phyloP scores from a whole-genome alignment of 2,797 vertebrate species.

The Taenioides sp. region DNA sequence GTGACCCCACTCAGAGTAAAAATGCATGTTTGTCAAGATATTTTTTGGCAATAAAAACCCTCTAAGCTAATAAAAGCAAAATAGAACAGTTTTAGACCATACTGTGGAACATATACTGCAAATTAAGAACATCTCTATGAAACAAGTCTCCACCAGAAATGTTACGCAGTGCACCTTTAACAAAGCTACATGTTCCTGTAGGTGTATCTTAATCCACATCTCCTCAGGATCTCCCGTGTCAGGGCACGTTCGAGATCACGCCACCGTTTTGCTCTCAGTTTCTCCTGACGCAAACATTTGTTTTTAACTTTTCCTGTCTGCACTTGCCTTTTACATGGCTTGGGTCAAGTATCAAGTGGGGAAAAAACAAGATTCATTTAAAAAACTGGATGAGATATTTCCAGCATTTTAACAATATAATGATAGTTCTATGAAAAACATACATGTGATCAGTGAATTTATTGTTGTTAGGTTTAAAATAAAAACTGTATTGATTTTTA shows the following conservation, averaged over 20 bases:
- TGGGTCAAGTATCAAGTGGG: constrained; percentile 11
- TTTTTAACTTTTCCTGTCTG: constrained; percentile 37
- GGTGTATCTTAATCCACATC: constrained; percentile 1
- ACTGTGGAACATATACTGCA: background rate
- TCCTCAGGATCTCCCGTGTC: constrained; percentile 31
- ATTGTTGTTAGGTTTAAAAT: background rate
- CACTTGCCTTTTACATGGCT: constrained; percentile 36
- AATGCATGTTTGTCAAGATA: background rate
- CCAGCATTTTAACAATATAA: too few species aligned
- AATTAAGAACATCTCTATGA: background rate
- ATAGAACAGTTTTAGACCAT: too few species aligned
- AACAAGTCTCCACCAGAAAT: background rate
- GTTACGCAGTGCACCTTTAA: background rate
- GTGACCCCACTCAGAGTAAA: background rate
- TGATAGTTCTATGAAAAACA: background rate
- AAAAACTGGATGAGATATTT: background rate
- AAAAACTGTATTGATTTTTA: background rate
- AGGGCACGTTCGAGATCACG: constrained; percentile 13
- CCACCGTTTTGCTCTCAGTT: constrained; percentile 30
- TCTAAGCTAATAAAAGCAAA: background rate
- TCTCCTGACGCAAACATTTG: constrained; percentile 26
- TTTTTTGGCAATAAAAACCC: background rate
- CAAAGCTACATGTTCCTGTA: constrained; percentile 12
- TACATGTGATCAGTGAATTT: background rate
- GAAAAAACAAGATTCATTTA: constrained; percentile 2